Base-by-base conservation (phyloP, 2,888 invertebrate genomes). In the Acronicta psi region DNA sequence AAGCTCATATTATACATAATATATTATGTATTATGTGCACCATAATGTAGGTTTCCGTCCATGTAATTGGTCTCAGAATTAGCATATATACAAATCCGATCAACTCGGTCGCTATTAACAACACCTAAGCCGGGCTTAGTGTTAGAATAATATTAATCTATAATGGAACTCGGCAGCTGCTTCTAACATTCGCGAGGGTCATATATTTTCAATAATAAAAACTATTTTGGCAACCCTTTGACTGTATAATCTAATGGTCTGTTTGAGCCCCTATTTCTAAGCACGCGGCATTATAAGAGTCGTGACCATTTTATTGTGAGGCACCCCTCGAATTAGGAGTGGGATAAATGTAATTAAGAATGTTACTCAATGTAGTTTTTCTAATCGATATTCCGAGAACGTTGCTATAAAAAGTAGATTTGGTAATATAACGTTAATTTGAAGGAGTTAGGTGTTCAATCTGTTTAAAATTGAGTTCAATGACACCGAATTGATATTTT, bases 191-290 rank as follows among this genome's bases (percentile, higher is more conserved):
- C 65, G 73, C 73, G 80, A 86, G 89, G 92, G 91, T 84, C 79
- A 81, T 68, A 76, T 82, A 82, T 63, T 86, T 87, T 83, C 81
- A 81, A 83, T 83, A 83, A 82, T 88, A 87, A 84, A 83, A 83
- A 77, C 83, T 82, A 84, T 88, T 84, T 92, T 89, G 88, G 91
- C 90, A 92, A 93, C 93, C 93, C 93, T 91, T 92, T 89, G 80
- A 79, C 64, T 80, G 72, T 73, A 79, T 87, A 85, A 87, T 89
- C 90, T 91, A 77, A 75, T 75, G 60, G 63, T 62, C 47, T 40
- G 50, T 54, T 42, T 85, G 83, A 84, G 85, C 90, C 90, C 83
- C 79, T 83, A 80, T 83, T 84, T 81, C 82, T 83, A 85, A 86
- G 75, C 83, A 80, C 73, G 78, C 75, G 77, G 77, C 79, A 69